These are phyloP conservation scores for Anas bahamensis DNA, from an alignment of 2,797 vertebrate genomes.

Conservation along the genomic window DNA sequence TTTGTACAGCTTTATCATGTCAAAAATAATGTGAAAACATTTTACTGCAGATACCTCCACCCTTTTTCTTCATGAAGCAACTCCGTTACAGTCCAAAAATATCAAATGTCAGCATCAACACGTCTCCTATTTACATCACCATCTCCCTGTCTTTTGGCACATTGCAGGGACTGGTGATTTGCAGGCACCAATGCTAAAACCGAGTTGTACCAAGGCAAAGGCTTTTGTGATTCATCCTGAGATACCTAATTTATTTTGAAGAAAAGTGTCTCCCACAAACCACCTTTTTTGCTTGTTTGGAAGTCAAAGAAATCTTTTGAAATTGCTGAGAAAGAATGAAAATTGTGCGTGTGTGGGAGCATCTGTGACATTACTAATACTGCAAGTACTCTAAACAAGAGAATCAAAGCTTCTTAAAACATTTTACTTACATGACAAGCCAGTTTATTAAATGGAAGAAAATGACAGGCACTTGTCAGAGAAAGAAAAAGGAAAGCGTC, in stretches of 20 bases:
- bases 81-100: neutral
- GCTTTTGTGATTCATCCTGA: neutral
- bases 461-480: neutral
- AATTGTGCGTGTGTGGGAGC: neutral
- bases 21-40: neutral
- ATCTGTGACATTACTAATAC: neutral
- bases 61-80: neutral
- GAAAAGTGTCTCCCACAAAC: neutral
- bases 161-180: neutral
- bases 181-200: neutral
- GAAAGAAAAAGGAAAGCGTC: neutral
- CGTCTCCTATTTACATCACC: neutral
- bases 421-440: neutral
- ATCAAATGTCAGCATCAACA: neutral
- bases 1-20: neutral
- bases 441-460: neutral
- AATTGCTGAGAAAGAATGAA: neutral
- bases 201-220: neutral
- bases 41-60: neutral
- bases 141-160: neutral
- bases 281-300: neutral
- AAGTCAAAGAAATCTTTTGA: neutral
- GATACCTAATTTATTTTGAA: neutral
- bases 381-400: neutral
- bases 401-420: neutral